Conservation (phyloP, 2,888 invertebrate genomes). For the Hemaris fuciformis region DNA sequence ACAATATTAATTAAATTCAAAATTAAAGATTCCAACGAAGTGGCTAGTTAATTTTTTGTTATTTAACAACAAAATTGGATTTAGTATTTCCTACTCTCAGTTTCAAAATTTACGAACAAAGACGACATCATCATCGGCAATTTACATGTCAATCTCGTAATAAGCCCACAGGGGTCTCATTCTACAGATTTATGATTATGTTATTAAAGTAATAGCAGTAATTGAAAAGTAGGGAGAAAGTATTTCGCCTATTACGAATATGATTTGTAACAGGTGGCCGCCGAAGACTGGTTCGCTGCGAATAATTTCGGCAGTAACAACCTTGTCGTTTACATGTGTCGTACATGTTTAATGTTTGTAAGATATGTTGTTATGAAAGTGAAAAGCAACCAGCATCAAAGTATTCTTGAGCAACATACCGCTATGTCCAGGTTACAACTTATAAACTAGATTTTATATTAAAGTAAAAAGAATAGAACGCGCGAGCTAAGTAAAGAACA, state of each 20-base stretch:
- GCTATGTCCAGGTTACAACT: too few relatives aligned
- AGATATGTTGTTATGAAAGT: background rate
- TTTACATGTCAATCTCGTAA: slow-evolving; percentile 50
- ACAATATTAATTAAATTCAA: background rate
- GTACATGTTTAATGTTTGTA: background rate
- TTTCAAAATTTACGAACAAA: too few relatives aligned
- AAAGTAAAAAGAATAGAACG: too few relatives aligned
- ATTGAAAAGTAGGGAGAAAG: slow-evolving; percentile 44
- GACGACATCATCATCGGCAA: slow-evolving; percentile 23
- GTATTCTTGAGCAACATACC: background rate
- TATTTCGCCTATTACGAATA: slow-evolving; percentile 32
- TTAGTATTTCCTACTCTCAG: too few relatives aligned
- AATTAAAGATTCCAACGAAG: too few relatives aligned
- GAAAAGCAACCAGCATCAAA: background rate
- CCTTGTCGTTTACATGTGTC: background rate
- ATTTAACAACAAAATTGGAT: too few relatives aligned
- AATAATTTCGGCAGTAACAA: background rate
- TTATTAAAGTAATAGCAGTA: slow-evolving; percentile 47
- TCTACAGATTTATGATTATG: slow-evolving; percentile 41
- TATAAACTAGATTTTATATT: too few relatives aligned
- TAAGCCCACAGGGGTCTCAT: slow-evolving; percentile 46
- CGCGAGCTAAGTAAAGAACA: too few relatives aligned
- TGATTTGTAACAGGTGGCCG: slow-evolving; percentile 36
- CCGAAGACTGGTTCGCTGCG: background rate
- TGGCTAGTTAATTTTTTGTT: too few relatives aligned